A percentile compares a stretch with the other conserved stretches of the same genome.
These are phyloP conservation scores for Lysandra coridon DNA, from an alignment of 2,888 invertebrate genomes.

Conservation along the genomic window DNA sequence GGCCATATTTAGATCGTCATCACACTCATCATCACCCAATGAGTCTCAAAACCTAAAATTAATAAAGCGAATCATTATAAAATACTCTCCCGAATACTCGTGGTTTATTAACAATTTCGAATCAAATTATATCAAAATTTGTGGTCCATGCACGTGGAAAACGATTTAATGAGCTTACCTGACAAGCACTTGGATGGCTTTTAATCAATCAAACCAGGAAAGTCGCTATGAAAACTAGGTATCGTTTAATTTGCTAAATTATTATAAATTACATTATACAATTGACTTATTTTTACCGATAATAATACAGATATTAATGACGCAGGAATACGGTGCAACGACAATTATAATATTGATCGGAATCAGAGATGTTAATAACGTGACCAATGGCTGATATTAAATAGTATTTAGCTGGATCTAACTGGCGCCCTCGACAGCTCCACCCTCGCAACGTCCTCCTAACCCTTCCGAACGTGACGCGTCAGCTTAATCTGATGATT, in stretches of 20 bases:
- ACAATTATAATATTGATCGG: not conserved
- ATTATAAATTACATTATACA: not conserved
- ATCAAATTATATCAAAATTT: constrained; percentile 2
- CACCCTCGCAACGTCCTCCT: constrained; percentile 1
- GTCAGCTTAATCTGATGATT: constrained; percentile 15
- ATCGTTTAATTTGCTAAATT: not conserved
- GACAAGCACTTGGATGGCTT: not conserved
- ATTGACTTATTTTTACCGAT: not conserved
- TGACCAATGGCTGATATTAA: not conserved
- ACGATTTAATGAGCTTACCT: not conserved
- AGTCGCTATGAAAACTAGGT: not conserved
- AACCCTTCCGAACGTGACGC: constrained; percentile 17
- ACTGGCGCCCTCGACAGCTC: not conserved
- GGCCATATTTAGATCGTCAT: not conserved
- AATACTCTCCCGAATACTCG: not conserved
- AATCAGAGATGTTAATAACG: not conserved
- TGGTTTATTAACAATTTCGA: not conserved
- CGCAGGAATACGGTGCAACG: not conserved
- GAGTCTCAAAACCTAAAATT: not conserved
- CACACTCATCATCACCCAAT: not conserved
- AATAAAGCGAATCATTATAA: not conserved
- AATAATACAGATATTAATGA: not conserved
- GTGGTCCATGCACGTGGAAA: constrained; percentile 3
- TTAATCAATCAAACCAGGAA: not conserved
- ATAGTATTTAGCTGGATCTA: constrained; percentile 7